Conservation (phyloP, 2,797 vertebrate species). For the Botia kubotai region DNA sequence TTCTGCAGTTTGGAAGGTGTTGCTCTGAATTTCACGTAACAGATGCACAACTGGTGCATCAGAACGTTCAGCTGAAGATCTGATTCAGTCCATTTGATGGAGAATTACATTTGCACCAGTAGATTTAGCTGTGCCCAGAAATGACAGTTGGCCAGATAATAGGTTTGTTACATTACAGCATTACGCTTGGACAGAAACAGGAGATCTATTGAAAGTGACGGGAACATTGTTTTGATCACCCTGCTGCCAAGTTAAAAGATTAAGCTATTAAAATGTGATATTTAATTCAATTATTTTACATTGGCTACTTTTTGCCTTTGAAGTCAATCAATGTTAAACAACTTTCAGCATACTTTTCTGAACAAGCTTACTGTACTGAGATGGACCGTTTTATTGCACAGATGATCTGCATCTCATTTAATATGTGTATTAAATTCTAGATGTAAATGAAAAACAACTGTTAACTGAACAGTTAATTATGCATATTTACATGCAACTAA, state of each 20-base stretch:
- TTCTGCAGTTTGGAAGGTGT: constrained; percentile 33
- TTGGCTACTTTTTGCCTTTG: neutral
- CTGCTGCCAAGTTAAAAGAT: neutral
- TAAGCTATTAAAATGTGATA: neutral
- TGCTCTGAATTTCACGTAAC: constrained; percentile 28
- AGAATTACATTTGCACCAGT: constrained; percentile 13
- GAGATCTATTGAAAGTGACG: neutral
- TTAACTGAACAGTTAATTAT: no score
- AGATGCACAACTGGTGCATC: constrained; percentile 45
- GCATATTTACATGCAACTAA: no score
- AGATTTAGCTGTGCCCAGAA: neutral
- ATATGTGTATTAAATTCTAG: no score
- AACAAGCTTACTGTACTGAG: neutral
- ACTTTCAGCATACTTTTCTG: neutral
- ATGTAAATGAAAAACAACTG: no score
- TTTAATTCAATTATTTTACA: neutral
- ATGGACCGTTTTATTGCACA: no score
- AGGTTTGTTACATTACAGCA: neutral
- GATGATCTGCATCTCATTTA: no score
- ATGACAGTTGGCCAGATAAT: neutral
- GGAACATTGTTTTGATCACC: neutral
- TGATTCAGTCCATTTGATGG: constrained; percentile 11
- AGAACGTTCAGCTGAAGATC: neutral
- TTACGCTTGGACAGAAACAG: neutral
- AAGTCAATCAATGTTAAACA: neutral